These are phyloP conservation scores for Ophioninae sp. DNA, from an alignment of 2,888 invertebrate species.

Conservation along the genomic window DNA sequence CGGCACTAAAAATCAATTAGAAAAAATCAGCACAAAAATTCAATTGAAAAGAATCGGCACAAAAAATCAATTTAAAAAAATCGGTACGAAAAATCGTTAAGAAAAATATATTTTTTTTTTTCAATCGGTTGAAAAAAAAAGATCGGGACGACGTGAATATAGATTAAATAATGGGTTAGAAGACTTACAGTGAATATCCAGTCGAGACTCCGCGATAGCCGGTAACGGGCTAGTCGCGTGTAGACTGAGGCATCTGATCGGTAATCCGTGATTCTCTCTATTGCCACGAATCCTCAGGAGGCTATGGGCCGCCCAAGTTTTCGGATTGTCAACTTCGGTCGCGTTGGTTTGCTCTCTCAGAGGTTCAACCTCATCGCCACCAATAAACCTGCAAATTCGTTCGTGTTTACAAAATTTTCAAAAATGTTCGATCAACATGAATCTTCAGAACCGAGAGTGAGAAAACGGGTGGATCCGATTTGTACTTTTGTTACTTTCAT, in stretches of 20 bases:
- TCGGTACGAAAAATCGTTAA: no score
- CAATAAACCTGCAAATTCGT: slow-evolving; percentile 71
- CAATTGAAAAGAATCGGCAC: no score
- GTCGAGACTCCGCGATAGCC: slow-evolving; percentile 89
- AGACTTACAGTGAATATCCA: slow-evolving; percentile 93
- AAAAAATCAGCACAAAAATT: no score
- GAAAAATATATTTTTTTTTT: no score
- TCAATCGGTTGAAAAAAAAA: no score
- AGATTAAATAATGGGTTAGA: slow-evolving; percentile 27
- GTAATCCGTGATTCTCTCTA: slow-evolving; percentile 90
- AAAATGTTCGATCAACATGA: neutral
- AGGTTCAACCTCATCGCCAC: slow-evolving; percentile 74
- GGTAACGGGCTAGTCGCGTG: slow-evolving; percentile 90
- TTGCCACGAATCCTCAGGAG: slow-evolving; percentile 92
- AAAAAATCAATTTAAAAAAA: no score
- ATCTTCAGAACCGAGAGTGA: neutral
- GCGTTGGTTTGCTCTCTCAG: slow-evolving; percentile 87
- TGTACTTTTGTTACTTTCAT: neutral
- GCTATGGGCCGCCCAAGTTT: slow-evolving; percentile 93
- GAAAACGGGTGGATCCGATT: neutral
- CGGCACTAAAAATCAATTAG: no score
- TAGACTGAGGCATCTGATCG: slow-evolving; percentile 90
- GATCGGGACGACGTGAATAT: no score
- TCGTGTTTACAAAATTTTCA: neutral
- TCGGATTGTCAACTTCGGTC: slow-evolving; percentile 91